phyloP scores from a whole-genome alignment of 2,113 vertebrate species.

The Clarias batrachus region DNA sequence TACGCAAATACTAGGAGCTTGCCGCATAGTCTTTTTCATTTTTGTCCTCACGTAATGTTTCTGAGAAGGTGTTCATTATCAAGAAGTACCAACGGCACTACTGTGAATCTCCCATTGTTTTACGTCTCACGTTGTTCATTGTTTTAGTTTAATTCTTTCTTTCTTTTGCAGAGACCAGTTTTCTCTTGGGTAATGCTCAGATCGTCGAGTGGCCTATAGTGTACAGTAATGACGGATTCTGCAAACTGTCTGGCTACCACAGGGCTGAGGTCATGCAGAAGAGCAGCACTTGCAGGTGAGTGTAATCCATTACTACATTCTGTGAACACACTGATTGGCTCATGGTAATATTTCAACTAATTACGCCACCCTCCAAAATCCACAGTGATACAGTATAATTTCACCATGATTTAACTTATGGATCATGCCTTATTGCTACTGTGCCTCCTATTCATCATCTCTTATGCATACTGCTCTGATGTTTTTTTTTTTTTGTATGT shows the following conservation, averaged over 20 bases:
- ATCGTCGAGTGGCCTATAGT: slow-evolving; percentile 98
- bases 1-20: slow-evolving; percentile 1
- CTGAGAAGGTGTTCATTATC: slow-evolving; percentile 21
- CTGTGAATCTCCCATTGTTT: not conserved
- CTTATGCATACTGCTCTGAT: not conserved
- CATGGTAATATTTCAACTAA: not conserved
- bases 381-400: not conserved
- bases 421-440: not conserved
- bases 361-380: not conserved
- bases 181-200: slow-evolving; percentile 96
- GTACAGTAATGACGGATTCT: slow-evolving; percentile 99
- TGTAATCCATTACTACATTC: not conserved
- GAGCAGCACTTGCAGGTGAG: slow-evolving; percentile 96
- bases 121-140: not conserved
- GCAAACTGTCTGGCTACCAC: slow-evolving; percentile 96
- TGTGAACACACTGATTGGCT: not conserved
- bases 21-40: not conserved
- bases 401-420: not conserved
- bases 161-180: slow-evolving; percentile 86
- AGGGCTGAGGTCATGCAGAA: slow-evolving; percentile 98
- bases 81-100: not conserved
- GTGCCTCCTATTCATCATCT: not conserved
- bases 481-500: not conserved
- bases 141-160: not conserved
- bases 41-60: not conserved